Conservation (phyloP, 2,113 vertebrate species). For the Pedionomus torquatus region DNA sequence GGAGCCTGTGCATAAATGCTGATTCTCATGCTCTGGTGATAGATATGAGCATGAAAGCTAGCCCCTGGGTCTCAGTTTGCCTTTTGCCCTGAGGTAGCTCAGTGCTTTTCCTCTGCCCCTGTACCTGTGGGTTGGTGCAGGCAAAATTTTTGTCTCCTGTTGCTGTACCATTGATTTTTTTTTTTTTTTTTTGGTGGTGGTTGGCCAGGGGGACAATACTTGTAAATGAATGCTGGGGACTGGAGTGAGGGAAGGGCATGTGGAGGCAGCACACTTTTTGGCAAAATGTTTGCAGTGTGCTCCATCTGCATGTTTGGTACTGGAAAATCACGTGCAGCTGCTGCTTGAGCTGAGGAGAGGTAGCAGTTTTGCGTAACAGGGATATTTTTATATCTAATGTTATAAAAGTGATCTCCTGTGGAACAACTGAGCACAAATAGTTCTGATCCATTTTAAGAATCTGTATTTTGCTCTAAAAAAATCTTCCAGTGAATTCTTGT, state of each 20-base stretch:
- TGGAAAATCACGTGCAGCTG: background rate
- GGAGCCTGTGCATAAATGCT: background rate
- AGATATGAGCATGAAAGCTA: background rate
- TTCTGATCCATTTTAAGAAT: background rate
- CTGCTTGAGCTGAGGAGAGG: background rate
- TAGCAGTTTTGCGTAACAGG: background rate
- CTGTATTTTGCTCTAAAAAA: background rate
- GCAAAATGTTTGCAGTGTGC: background rate
- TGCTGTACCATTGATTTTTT: background rate
- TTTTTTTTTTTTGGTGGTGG: background rate
- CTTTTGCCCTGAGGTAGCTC: background rate
- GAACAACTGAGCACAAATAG: background rate
- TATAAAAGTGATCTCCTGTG: background rate
- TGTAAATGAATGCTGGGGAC: background rate
- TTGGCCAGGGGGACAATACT: rapidly evolving
- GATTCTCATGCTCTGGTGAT: background rate
- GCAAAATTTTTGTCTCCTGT: background rate
- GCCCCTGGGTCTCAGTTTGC: background rate
- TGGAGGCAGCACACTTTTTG: background rate
- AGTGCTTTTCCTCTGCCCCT: background rate
- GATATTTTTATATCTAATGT: background rate
- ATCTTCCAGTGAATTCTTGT: background rate
- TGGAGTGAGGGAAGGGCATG: background rate
- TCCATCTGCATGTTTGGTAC: background rate
- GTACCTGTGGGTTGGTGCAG: background rate